phyloP scores from a whole-genome alignment of 2,113 vertebrate species.

The Cephalophus harveyi region DNA sequence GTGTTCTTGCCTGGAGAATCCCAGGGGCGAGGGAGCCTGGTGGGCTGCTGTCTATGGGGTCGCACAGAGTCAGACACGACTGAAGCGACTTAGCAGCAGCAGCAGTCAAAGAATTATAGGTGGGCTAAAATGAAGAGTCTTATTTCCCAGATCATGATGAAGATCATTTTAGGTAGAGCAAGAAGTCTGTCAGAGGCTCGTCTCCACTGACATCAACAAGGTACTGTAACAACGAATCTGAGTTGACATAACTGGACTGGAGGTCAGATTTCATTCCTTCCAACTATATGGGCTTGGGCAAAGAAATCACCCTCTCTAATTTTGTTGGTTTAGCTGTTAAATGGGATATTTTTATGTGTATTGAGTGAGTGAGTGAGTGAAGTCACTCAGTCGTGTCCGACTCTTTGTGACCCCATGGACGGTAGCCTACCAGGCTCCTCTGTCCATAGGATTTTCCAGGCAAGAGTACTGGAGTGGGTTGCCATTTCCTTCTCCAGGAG shows the following conservation, averaged over 20 bases:
- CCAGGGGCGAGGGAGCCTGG: no score
- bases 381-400: no score
- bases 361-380: no score
- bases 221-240: background rate
- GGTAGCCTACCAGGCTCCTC: no score
- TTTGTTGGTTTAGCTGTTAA: background rate
- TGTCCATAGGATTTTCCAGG: no score
- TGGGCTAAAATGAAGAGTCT: background rate
- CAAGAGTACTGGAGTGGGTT: no score
- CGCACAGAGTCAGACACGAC: rapidly evolving
- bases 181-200: background rate
- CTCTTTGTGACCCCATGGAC: no score
- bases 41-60: no score
- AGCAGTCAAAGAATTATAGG: background rate
- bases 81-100: background rate
- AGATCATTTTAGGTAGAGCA: background rate
- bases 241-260: background rate
- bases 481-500: no score
- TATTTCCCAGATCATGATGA: background rate
- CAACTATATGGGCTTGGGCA: background rate
- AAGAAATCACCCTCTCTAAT: background rate
- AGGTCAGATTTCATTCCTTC: background rate
- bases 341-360: background rate
- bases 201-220: background rate
- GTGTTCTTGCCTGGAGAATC: no score